phyloP scores from a whole-genome alignment of 2,797 vertebrate species.

The Poeciliopsis paucimaculata region DNA sequence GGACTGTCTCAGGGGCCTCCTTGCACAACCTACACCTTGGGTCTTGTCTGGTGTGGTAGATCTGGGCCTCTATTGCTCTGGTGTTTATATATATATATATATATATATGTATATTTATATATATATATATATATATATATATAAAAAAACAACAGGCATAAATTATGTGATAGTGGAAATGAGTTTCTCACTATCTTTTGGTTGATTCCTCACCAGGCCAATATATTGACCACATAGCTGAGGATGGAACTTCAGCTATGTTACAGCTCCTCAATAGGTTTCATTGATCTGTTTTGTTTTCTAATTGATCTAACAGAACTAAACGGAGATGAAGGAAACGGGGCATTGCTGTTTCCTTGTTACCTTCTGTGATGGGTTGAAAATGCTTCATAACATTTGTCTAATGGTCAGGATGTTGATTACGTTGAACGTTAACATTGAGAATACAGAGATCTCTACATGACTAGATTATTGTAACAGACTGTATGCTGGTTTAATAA shows the following conservation, averaged over 20 bases:
- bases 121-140: too few species aligned
- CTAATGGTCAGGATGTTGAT: neutral
- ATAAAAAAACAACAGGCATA: neutral
- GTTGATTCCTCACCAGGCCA: neutral
- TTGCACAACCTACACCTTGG: too few species aligned
- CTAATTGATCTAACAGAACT: neutral
- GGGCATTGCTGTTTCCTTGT: neutral
- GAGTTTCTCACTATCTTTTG: neutral
- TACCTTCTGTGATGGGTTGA: neutral
- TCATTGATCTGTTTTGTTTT: neutral
- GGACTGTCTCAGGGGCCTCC: too few species aligned
- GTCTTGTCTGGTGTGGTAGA: too few species aligned
- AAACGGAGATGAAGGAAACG: neutral
- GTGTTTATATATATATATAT: too few species aligned
- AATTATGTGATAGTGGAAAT: neutral
- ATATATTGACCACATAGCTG: neutral
- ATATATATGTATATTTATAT: too few species aligned
- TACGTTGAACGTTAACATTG: neutral
- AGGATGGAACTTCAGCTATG: neutral
- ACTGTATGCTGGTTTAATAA: too few species aligned
- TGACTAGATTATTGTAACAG: too few species aligned
- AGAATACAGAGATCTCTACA: too few species aligned
- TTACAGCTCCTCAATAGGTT: neutral
- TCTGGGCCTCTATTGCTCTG: too few species aligned
- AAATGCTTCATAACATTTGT: neutral